phyloP scores from a whole-genome alignment of 2,797 vertebrate species.

The Amniataba percoides region DNA sequence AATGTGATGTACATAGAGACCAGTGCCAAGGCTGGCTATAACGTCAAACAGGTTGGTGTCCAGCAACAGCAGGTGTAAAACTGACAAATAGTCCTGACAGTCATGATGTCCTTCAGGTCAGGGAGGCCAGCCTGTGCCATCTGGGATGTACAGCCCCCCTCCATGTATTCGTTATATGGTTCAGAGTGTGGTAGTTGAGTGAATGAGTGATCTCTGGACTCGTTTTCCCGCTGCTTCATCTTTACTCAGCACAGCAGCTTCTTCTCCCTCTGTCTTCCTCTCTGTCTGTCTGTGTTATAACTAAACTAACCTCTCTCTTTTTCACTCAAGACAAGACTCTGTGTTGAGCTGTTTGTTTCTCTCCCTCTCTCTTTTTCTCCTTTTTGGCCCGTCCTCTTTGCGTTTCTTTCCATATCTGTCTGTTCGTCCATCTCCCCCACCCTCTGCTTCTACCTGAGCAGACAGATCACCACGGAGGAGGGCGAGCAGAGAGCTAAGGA shows the following conservation, averaged over 20 bases:
- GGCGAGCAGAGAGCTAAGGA: conserved; percentile 98
- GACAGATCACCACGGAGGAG: conserved; percentile 97
- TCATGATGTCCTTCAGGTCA: conserved; percentile 39
- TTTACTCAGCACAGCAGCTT: conserved; percentile 63
- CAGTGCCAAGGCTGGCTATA: conserved; percentile 89
- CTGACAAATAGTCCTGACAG: conserved; percentile 44
- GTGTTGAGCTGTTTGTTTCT: conserved; percentile 74
- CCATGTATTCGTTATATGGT: conserved; percentile 45
- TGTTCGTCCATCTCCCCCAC: conserved; percentile 67
- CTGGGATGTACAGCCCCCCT: conserved; percentile 22
- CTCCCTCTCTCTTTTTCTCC: conserved; percentile 66
- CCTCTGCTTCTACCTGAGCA: conserved; percentile 84
- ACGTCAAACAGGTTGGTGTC: conserved; percentile 88
- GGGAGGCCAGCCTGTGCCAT: conserved; percentile 27
- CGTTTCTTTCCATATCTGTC: conserved; percentile 72
- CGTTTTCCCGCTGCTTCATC: conserved; percentile 62
- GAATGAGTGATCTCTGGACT: conserved; percentile 53
- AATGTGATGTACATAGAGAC: conserved; percentile 91
- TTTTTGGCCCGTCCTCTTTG: conserved; percentile 63
- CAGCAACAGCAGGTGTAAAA: conserved; percentile 54
- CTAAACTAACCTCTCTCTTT: conserved; percentile 81
- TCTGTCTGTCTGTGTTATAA: conserved; percentile 61
- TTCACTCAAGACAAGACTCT: conserved; percentile 65
- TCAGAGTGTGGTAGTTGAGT: conserved; percentile 51
- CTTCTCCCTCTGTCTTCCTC: conserved; percentile 61